These are phyloP conservation scores for Drosophila monieri DNA, from an alignment of 2,888 invertebrate genomes.

Conservation along the genomic window DNA sequence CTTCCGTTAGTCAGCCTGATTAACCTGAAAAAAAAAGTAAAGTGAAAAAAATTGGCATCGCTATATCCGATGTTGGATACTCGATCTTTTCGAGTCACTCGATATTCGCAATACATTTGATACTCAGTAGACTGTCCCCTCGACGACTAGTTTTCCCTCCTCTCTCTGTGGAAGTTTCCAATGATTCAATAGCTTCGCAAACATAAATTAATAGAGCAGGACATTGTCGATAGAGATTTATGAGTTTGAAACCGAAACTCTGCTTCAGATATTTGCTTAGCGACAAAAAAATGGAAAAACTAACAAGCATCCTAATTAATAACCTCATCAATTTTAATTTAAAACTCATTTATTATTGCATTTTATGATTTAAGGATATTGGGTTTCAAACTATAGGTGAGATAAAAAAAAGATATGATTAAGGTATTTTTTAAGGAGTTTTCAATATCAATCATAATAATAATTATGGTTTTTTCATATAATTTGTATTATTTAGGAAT, in stretches of 20 bases:
- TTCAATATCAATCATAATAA: no score
- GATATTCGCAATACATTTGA: neutral
- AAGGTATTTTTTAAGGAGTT: no score
- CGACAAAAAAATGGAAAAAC: neutral
- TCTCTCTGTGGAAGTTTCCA: constrained; percentile 13
- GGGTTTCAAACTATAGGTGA: neutral
- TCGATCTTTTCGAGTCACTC: neutral
- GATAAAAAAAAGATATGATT: neutral
- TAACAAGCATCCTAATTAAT: neutral
- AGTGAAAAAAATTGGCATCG: neutral
- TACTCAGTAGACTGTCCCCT: neutral
- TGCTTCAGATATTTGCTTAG: neutral
- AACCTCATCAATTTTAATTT: neutral
- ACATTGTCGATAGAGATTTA: constrained; percentile 7
- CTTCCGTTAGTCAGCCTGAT: constrained; percentile 43
- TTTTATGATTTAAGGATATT: neutral
- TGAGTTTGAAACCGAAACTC: constrained; percentile 7
- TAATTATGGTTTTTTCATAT: no score
- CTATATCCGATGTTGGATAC: neutral
- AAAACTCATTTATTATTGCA: neutral
- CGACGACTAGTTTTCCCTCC: neutral
- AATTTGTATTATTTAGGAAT: no score
- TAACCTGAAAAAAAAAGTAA: constrained; percentile 18
- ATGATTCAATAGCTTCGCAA: constrained; percentile 20
- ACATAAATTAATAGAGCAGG: constrained; percentile 21